phyloP scores from a whole-genome alignment of 2,113 vertebrate species.

The Parus major region DNA sequence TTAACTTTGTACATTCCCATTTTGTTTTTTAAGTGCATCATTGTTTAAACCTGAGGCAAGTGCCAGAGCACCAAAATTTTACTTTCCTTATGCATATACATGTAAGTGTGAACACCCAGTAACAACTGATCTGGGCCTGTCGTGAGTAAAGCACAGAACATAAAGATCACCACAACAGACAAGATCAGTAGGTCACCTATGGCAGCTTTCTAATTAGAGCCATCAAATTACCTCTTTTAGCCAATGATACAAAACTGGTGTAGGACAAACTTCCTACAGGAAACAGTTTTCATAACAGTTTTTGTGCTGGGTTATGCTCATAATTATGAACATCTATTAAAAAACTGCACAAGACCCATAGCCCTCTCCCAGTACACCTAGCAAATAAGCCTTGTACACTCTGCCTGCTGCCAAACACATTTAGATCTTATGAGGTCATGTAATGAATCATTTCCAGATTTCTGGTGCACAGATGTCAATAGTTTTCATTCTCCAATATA shows the following conservation, averaged over 20 bases:
- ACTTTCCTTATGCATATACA: not conserved
- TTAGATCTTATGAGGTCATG: constrained; percentile 20
- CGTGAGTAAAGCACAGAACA: not conserved
- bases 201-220: not conserved
- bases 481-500: not conserved
- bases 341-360: not conserved
- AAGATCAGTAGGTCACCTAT: not conserved
- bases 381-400: not conserved
- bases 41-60: not conserved
- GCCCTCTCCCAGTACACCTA: not conserved
- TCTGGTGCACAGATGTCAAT: constrained; percentile 20
- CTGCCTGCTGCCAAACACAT: not conserved
- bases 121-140: not conserved
- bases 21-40: not conserved
- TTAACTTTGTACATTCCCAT: not conserved
- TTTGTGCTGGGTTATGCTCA: not conserved
- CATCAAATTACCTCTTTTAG: not conserved
- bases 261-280: not conserved
- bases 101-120: not conserved
- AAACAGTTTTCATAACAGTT: not conserved
- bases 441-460: constrained; percentile 32
- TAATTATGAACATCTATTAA: not conserved
- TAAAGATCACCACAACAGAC: not conserved
- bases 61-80: not conserved
- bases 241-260: not conserved